These are phyloP conservation scores for Mesorhabditis belari DNA, from an alignment of 2,888 invertebrate species.

Conservation along the genomic window DNA sequence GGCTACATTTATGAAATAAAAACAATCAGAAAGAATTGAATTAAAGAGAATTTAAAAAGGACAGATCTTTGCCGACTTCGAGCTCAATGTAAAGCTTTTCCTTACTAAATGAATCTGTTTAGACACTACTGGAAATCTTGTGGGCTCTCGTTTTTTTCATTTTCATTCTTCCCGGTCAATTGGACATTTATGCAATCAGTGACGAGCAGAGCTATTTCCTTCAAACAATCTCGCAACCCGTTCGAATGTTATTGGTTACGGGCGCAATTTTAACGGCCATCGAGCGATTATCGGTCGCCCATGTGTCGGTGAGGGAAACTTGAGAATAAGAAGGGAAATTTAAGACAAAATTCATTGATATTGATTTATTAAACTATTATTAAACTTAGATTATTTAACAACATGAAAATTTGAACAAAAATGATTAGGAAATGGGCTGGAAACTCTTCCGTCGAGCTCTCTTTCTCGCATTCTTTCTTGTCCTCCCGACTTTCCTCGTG, in stretches of 20 bases:
- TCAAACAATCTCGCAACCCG: background rate
- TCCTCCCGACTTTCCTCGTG: background rate
- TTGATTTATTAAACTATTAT: background rate
- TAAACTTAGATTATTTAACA: too few species aligned
- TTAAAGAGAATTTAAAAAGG: too few species aligned
- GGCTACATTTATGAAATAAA: too few species aligned
- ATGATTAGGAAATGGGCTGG: background rate
- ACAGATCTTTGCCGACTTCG: too few species aligned
- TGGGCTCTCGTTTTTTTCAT: background rate
- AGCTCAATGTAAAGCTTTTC: too few species aligned
- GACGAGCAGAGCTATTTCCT: background rate
- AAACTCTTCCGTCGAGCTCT: background rate
- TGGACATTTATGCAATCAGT: background rate
- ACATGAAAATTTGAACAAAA: too few species aligned
- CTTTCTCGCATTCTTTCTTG: background rate
- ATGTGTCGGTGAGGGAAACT: background rate
- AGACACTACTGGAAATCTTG: background rate
- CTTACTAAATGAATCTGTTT: too few species aligned
- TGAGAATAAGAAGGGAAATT: background rate
- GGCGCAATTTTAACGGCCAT: background rate
- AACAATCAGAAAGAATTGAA: too few species aligned
- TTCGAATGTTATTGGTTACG: background rate
- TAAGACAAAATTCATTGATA: background rate
- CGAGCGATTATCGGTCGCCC: background rate
- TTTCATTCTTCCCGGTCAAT: background rate